These are phyloP conservation scores for Sarcophaga bullata DNA, from an alignment of 1,140 invertebrate genomes.

Conservation along the genomic window DNA sequence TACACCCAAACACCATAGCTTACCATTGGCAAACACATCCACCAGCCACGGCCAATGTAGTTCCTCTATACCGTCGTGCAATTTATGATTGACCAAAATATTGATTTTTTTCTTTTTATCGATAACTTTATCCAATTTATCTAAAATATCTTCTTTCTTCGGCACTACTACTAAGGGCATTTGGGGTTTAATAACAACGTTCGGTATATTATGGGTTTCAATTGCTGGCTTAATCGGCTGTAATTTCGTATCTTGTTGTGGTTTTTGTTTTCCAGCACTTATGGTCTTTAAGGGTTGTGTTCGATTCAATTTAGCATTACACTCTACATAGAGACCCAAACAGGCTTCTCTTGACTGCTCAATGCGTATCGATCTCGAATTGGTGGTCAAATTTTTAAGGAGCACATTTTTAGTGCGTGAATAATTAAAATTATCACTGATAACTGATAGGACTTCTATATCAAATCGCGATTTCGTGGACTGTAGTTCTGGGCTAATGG, in stretches of 20 bases:
- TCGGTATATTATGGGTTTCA: constrained; percentile 53
- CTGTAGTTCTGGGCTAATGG: constrained; percentile 56
- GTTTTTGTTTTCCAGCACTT: constrained; percentile 51
- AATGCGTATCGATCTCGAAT: constrained; percentile 45
- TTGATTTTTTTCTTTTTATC: constrained; percentile 58
- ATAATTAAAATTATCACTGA: constrained; percentile 53
- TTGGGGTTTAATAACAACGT: constrained; percentile 59
- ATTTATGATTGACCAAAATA: constrained; percentile 55
- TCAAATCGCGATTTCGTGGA: constrained; percentile 31
- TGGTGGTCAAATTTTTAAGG: constrained; percentile 17
- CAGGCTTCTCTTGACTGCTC: constrained; percentile 45
- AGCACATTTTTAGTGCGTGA: constrained; percentile 45
- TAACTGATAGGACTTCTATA: constrained; percentile 40
- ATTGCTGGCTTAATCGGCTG: constrained; percentile 50
- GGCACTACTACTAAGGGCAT: constrained; percentile 47
- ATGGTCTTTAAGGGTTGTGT: constrained; percentile 56
- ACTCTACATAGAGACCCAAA: constrained; percentile 58
- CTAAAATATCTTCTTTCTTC: constrained; percentile 59
- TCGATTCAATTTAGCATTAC: constrained; percentile 52
- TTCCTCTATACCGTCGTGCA: constrained; percentile 59
- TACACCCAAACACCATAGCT: constrained; percentile 73
- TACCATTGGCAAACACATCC: constrained; percentile 74
- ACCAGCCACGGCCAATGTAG: constrained; percentile 74
- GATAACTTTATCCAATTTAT: constrained; percentile 54
- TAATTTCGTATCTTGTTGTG: constrained; percentile 28